Percentiles rank a stretch among this genome's conserved stretches.
Evolutionary conservation across 2,113 vertebrate genomes (phyloP).

Genomic region (Genyomyrus donnyi): DNA sequence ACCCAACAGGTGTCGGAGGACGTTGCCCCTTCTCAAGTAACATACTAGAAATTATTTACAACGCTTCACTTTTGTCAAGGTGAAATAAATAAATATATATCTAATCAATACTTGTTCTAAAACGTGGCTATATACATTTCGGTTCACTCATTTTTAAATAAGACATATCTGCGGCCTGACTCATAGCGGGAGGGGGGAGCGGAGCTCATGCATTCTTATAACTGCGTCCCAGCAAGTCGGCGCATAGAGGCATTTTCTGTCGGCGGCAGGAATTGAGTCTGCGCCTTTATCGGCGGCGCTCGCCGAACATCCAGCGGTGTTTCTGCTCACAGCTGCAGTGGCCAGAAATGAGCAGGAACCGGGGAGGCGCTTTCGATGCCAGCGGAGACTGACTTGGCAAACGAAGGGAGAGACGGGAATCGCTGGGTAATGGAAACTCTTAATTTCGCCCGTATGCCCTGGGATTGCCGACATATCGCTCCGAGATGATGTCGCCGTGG

Average conservation of each 20-base stretch:
- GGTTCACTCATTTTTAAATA: background rate
- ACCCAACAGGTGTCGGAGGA: background rate
- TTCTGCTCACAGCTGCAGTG: slow-evolving; percentile 19
- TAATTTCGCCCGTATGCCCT: background rate
- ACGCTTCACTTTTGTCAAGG: background rate
- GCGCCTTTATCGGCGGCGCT: slow-evolving; percentile 15
- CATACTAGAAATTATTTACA: background rate
- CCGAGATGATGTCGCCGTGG: background rate
- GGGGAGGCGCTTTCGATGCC: slow-evolving; percentile 15
- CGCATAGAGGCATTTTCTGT: slow-evolving; percentile 14
- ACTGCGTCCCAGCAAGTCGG: background rate
- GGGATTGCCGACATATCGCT: background rate
- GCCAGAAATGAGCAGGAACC: background rate
- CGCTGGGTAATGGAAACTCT: slow-evolving; percentile 6
- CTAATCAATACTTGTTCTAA: background rate
- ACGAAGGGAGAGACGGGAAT: background rate
- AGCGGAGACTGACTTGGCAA: background rate
- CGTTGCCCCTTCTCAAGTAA: background rate
- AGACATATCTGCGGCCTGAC: background rate
- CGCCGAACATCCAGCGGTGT: slow-evolving; percentile 23
- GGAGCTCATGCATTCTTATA: background rate
- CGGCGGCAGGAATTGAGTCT: slow-evolving; percentile 14
- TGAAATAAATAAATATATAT: background rate
- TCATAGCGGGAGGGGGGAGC: background rate
- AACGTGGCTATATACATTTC: background rate